phyloP scores from a whole-genome alignment of 2,797 vertebrate genomes.

The Buphagus erythrorhynchus region DNA sequence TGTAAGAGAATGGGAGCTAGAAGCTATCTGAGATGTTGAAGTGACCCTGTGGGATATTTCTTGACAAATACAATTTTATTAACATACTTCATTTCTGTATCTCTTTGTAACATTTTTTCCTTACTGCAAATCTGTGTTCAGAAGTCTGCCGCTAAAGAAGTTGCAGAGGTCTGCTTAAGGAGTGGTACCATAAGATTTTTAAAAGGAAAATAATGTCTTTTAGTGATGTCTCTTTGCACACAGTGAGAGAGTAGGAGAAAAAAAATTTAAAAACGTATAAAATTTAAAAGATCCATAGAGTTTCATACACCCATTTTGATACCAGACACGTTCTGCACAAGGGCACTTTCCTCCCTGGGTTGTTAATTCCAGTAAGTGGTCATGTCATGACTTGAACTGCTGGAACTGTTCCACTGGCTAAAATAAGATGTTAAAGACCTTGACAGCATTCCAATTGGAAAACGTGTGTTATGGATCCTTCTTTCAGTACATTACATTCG shows the following conservation, averaged over 20 bases:
- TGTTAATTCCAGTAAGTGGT: slow-evolving; percentile 52
- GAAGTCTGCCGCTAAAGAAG: neutral
- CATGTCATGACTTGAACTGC: slow-evolving; percentile 7
- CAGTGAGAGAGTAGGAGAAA: neutral
- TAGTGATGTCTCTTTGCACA: neutral
- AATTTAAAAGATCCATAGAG: neutral
- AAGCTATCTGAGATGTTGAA: neutral
- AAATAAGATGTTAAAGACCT: slow-evolving; percentile 35
- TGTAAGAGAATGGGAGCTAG: neutral
- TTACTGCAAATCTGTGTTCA: neutral
- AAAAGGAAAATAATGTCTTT: neutral
- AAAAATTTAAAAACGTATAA: neutral
- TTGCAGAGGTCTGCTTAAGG: neutral
- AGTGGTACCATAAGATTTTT: neutral
- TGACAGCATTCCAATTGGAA: slow-evolving; percentile 34
- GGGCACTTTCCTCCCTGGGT: neutral
- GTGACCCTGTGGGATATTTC: neutral
- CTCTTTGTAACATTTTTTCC: neutral
- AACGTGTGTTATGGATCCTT: neutral
- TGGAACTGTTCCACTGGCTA: slow-evolving; percentile 44
- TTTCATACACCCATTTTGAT: neutral
- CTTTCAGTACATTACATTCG: neutral
- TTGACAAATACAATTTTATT: neutral
- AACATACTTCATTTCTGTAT: neutral
- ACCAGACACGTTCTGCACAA: neutral